Base-by-base conservation (phyloP, 2,113 vertebrate species). In the Oreochromis aureus region DNA sequence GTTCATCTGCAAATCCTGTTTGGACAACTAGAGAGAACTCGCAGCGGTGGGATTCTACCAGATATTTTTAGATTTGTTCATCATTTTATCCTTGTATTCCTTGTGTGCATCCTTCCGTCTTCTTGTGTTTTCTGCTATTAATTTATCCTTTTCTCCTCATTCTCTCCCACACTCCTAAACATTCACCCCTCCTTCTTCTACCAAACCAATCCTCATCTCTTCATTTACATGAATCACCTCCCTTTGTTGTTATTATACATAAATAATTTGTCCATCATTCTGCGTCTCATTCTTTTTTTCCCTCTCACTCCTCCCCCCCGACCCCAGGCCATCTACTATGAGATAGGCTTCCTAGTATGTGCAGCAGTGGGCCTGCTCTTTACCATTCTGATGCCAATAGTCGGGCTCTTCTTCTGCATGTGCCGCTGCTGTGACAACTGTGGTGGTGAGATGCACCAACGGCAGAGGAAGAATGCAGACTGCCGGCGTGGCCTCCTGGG, bases 371-470 rank as follows among this genome's bases (percentile, higher is more conserved):
- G 99, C 15, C 87, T 98, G 84, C 91, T 99, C 36, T 98, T 99
- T 84, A 69, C 98, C 80, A 32, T 98, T 10, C 94, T 99, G 82
- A 87, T 98, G 96, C 98, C 98, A 4, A 46, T 99, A 58, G 97
- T 97, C 81, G 99, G 98, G 78, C 94, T 96, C 84, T 98, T 97
- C 96, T 98, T 99, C 91, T 98, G 98, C 91, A 41, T 98, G 96
- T 99, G 99, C 86, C 98, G 99, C 86, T 99, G 98, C 96, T 98
- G 97, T 87, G 97, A 98, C 93, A 99, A 97, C 96, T 99, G 99
- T 41, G 99, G 99, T n/a, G 99, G 98, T 24, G 97, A 99, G 89
- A 98, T 99, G 98, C 98, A 99, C 92, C 99, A 99, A 91, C 97
- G 98, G 54, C 98, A 99, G 96, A 98, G 97, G 96, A 97, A 97